Base-by-base conservation (phyloP, 2,797 vertebrate species). In the Apogon hyalosoma region DNA sequence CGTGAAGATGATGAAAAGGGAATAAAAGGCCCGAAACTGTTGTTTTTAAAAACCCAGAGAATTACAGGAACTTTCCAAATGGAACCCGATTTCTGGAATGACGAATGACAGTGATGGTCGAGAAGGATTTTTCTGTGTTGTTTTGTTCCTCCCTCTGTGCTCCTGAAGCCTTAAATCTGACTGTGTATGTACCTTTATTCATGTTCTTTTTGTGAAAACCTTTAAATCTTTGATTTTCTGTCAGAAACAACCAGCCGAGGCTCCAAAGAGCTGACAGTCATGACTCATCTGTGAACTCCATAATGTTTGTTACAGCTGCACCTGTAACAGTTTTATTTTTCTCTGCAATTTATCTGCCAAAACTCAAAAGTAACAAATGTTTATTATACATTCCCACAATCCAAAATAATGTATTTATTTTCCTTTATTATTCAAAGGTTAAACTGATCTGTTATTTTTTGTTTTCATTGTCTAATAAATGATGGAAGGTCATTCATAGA, bases 111-210 rank as follows among this genome's bases (percentile, higher is more conserved):
- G 33, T 36, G 33, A 36, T 36, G 33, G 33, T 36, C 9, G 3
- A 36, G 9, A 36, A 36, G 3, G 28, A 43, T 28, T 11, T 11
- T 40, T 24, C 14, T 18, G 10, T 33, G 9, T 36, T 45, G 28
- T 36, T 36, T 36, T 36, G 33, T 58, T 21, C 24, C 11, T 28
- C 50, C 42, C 61, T 48, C 15, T 56, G 57, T 54, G 69, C 73
- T 79, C 76, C 72, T 31, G 42, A 82, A 75, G 84, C 84, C 80
- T 86, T 79, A 81, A 79, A 65, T 46, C 52, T 36, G 52, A 47
- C 63, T 52, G 13, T 28, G 8, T 42, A 8, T 33, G 28, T 1
- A 13, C 58, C 49, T 24, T 59, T 6, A 11, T 42, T 45, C 28
- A 10, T 15, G n/a, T 31, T 69, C 55, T 7, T 43, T 10, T 36